A percentile compares a stretch with the other conserved stretches of the same genome.
Evolutionary conservation across 2,113 vertebrate genomes (phyloP).

Genomic region (Cacatua alba): DNA sequence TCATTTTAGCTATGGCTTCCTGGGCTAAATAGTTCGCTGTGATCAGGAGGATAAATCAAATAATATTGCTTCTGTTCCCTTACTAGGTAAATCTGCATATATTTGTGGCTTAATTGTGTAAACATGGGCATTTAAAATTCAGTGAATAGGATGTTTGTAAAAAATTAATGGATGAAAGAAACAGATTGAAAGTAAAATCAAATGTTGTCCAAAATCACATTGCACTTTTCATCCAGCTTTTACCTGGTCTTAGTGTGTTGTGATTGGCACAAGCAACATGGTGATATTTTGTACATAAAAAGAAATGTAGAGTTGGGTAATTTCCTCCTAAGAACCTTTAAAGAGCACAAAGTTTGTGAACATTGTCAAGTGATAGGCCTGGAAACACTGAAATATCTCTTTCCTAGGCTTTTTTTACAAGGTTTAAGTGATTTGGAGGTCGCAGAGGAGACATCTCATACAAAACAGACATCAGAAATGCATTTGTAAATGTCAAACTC

Average conservation of each 20-base stretch:
- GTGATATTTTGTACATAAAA: neutral
- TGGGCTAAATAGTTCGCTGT: neutral
- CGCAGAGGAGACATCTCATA: neutral
- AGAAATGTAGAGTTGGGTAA: neutral
- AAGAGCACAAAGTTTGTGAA: neutral
- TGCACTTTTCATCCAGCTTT: neutral
- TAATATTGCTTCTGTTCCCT: neutral
- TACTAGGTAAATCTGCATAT: neutral
- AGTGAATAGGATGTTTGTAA: neutral
- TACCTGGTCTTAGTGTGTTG: neutral
- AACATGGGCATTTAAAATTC: neutral
- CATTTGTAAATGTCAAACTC: slow-evolving; percentile 1
- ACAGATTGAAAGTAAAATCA: neutral
- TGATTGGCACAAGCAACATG: neutral
- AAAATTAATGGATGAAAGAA: neutral
- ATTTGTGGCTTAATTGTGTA: neutral
- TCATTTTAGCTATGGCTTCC: neutral
- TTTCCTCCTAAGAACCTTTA: neutral
- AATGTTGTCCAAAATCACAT: neutral
- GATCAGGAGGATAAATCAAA: neutral
- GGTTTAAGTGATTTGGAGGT: neutral
- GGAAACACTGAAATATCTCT: neutral
- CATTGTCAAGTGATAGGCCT: neutral
- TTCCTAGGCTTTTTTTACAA: neutral
- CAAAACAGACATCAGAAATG: slow-evolving; percentile 19